These are phyloP conservation scores for Odontesthes bonariensis DNA, from an alignment of 2,113 vertebrate species.

Conservation along the genomic window DNA sequence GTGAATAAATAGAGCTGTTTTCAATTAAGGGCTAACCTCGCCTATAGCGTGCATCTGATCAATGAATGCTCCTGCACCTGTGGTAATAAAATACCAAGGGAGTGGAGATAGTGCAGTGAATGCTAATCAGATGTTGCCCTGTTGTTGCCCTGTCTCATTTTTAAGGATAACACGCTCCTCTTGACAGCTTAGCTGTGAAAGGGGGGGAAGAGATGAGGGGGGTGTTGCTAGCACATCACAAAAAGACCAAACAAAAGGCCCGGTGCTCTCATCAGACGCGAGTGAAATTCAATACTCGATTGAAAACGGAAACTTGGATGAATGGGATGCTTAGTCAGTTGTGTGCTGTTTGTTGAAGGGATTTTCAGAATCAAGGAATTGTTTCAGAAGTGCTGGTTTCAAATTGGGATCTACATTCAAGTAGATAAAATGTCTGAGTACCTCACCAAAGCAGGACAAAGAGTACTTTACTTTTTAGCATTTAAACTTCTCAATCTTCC, in stretches of 20 bases:
- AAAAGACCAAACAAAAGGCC: constrained; percentile 63
- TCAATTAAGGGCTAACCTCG: constrained; percentile 82
- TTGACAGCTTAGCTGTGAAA: constrained; percentile 75
- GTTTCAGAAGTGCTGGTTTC: not conserved
- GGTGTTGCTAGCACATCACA: constrained; percentile 71
- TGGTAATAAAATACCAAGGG: constrained; percentile 87
- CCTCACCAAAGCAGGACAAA: not conserved
- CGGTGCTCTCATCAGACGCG: constrained; percentile 59
- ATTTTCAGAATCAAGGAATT: constrained; percentile 20
- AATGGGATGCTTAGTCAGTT: constrained; percentile 62
- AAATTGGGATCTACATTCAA: not conserved
- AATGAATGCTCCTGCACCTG: constrained; percentile 87
- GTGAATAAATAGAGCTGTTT: constrained; percentile 90
- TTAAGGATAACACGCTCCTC: constrained; percentile 77
- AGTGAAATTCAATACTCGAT: constrained; percentile 74
- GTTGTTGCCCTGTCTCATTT: constrained; percentile 75
- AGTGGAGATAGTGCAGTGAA: constrained; percentile 77
- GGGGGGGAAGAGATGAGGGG: constrained; percentile 3
- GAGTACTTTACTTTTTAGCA: not conserved
- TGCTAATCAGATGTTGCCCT: constrained; percentile 85
- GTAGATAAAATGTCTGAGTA: not conserved
- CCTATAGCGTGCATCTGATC: constrained; percentile 85
- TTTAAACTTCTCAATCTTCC: not conserved
- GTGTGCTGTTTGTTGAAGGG: constrained; percentile 55
- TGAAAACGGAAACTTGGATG: constrained; percentile 66